Base-by-base conservation (phyloP, 2,888 invertebrate species). In the Brenthis ino region DNA sequence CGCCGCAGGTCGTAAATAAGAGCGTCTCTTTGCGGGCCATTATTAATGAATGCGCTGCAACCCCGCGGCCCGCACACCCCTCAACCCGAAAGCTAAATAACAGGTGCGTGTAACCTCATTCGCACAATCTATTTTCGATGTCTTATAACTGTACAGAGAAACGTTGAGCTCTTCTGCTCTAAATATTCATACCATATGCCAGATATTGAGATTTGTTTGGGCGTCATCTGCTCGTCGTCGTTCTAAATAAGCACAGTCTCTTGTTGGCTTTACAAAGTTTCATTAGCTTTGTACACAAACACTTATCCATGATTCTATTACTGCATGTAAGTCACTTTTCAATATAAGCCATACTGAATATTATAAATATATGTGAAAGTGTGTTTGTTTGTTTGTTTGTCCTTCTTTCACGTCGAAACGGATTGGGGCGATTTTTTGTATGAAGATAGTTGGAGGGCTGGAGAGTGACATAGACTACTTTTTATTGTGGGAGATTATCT, bases 41-140 rank as follows among this genome's bases (percentile, higher is more conserved):
- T 91, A 92, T 92, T 92, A 93, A 92, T 92, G 93, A 92, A 91
- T 88, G 87, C 82, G 82, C 86, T 83, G 82, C 85, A 83, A 82
- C 84, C 81, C 85, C 79, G 79, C 76, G 78, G 80, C 79, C 83
- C 83, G 71, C 77, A 80, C 79, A 85, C 86, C 83, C 85, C 82
- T 83, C 83, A 82, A 82, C 86, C 84, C 81, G 83, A 85, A 89
- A 91, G 89, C 89, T 85, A 89, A 91, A 91, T 90, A 91, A 92
- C 93, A 93, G 93, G 93, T 93, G 93, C 88, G 92, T 87, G 89
- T 93, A 93, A 91, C 93, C 93, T 91, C 91, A 86, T 93, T 93
- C 90, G 91, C 90, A 91, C 88, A 91, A 91, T 92, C 93, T 93
- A 93, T 93, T 93, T 93, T 90, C 88, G 92, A 90, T 90, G 89